Evolutionary conservation across 2,113 vertebrate genomes (phyloP).

Genomic region (Symphodus melops): DNA sequence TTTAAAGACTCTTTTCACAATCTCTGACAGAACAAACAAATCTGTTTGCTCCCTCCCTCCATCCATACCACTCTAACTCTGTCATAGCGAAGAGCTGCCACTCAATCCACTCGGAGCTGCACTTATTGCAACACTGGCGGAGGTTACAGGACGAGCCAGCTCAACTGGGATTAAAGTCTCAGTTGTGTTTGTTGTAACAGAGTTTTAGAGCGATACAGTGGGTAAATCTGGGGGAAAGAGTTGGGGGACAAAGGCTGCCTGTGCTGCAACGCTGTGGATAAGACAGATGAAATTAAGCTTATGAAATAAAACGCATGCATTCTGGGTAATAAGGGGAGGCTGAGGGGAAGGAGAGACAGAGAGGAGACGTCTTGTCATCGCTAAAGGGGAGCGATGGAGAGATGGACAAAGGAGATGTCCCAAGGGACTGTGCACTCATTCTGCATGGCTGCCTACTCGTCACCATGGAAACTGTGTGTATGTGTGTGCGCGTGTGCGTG

Average conservation of each 20-base stretch:
- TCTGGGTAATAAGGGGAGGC: slow-evolving; percentile 69
- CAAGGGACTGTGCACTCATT: slow-evolving; percentile 78
- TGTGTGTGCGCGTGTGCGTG: slow-evolving; percentile 49
- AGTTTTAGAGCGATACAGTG: slow-evolving; percentile 57
- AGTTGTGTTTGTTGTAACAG: slow-evolving; percentile 58
- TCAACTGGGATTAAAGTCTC: slow-evolving; percentile 63
- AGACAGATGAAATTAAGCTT: slow-evolving; percentile 56
- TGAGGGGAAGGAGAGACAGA: slow-evolving; percentile 55
- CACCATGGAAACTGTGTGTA: slow-evolving; percentile 79
- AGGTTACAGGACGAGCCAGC: slow-evolving; percentile 61
- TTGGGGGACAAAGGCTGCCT: slow-evolving; percentile 61
- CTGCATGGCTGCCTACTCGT: slow-evolving; percentile 78
- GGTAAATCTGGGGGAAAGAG: slow-evolving; percentile 66
- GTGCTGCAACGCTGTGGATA: slow-evolving; percentile 56
- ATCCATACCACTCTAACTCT: slow-evolving; percentile 59
- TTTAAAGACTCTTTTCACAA: slow-evolving; percentile 54
- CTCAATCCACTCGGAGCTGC: slow-evolving; percentile 59
- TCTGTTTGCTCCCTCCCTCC: slow-evolving; percentile 37
- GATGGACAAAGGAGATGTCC: slow-evolving; percentile 83
- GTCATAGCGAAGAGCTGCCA: slow-evolving; percentile 72
- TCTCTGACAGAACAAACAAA: slow-evolving; percentile 48
- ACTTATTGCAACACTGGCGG: slow-evolving; percentile 64
- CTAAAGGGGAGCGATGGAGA: slow-evolving; percentile 78
- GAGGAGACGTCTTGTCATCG: slow-evolving; percentile 80
- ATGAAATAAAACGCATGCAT: slow-evolving; percentile 69